Evolutionary conservation across 2,888 invertebrate species (phyloP), one percentile per base, ranked within the genome.

Genomic region (Laothoe populi): DNA sequence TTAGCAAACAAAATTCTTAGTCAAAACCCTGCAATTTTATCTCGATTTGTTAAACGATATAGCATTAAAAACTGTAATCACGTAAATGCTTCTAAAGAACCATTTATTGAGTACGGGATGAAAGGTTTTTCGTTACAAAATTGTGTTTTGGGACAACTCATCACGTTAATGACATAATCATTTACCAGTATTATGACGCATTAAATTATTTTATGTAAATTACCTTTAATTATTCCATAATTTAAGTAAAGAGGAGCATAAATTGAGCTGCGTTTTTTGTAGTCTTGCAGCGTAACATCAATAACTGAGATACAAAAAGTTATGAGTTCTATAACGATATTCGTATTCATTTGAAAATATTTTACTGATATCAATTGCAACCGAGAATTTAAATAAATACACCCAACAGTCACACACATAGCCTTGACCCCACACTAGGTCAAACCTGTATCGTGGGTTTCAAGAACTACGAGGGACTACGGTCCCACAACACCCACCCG

Each of bases 11-110:
- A 73, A 70, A 73, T 75, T 74, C 68, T 73, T 76, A 78, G 62
- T 69, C 68, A 67, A 64, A 70, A 81, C 75, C 77, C 76, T 66
- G 68, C 68, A 80, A 73, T 84, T 82, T 81, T 65, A 68, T 69
- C 67, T 49, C 75, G 75, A 81, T 83, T 81, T 73, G 78, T 68
- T 78, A 81, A 86, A 84, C 71, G 80, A 75, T 78, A 72, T 65
- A 66, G 69, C 67, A 70, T 74, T 83, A 83, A 86, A 81, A 81
- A 79, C 81, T 74, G 81, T 85, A 77, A 83, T 86, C 83, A 80
- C 74, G 77, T 78, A 79, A 87, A 82, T 78, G 82, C 70, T 82
- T 68, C 74, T 74, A 82, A 84, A 76, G 75, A 78, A 73, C 73
- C 76, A 79, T 83, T 82, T 77, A 78, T 73, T 75, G 74, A 67